Evolutionary conservation across 35 echinoderm and acorn worm species (phyloP), one percentile per base, ranked within the genome.

Genomic region (Heliocidaris tuberculata): DNA sequence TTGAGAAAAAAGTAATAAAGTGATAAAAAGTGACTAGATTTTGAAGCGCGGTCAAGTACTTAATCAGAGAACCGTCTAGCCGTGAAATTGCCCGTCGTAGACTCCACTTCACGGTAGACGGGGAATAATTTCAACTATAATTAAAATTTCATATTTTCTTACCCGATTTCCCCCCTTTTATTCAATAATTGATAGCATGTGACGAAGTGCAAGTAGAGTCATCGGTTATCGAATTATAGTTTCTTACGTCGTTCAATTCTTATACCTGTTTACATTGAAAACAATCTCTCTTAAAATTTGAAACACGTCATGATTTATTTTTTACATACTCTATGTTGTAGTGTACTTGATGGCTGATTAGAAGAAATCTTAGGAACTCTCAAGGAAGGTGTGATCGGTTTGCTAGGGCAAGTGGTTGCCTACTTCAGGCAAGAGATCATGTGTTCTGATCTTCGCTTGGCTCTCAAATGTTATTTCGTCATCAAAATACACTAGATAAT

Each of bases 41-140:
- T 78, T 78, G 65, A 78, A 78, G 65, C 65, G 65, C 65, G 65
- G 65, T 78, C 65, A 78, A 78, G 65, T 78, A 19, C 65, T 78
- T 78, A 78, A 78, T 78, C 65, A 78, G 65, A 24, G 65, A 78
- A 7, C 27, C 65, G 17, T 78, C 15, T 78, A 78, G 65, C 65
- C 65, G 65, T 78, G 65, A 78, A 78, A 78, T 78, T 78, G 65
- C 65, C 65, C 65, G 65, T 78, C 65, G 65, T 78, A 27, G 65
- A 78, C 61, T 78, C 19, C 65, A 78, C 65, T 78, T 78, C 65
- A 78, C 65, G 65, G 19, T 6, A 78, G 65, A 78, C 65, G 65
- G 27, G 27, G 65, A 78, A 71, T 7, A 78, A 27, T 0, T 78
- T 24, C 19, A 78, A n/a, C 65, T 78, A 2, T 78, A 24, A 78